Evolutionary conservation across 2,797 vertebrate species (phyloP).

Genomic region (Gorsachius magnificus): DNA sequence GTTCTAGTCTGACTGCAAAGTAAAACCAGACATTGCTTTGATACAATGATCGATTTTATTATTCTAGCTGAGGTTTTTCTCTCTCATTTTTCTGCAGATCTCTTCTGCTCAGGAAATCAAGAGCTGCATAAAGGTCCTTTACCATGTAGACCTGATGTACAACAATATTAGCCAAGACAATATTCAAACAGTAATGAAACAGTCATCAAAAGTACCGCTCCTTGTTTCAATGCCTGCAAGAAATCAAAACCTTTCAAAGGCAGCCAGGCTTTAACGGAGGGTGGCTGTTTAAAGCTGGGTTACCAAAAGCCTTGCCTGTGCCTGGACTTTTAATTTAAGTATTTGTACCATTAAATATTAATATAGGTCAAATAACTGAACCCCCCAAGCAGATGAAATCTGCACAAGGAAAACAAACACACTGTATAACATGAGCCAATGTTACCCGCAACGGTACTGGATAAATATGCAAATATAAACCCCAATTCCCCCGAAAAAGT

Average conservation of each 20-base stretch:
- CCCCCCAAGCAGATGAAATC: slow-evolving; percentile 27
- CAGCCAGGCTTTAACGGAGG: slow-evolving; percentile 16
- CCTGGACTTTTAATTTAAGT: slow-evolving; percentile 55
- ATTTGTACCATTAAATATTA: slow-evolving; percentile 53
- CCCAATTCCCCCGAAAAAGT: neutral
- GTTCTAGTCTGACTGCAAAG: neutral
- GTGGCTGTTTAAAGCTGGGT: neutral
- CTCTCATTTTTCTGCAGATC: neutral
- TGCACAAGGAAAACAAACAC: slow-evolving; percentile 49
- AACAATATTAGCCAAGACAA: neutral
- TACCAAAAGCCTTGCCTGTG: slow-evolving; percentile 42
- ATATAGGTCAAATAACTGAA: slow-evolving; percentile 55
- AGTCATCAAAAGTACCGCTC: neutral
- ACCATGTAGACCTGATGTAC: neutral
- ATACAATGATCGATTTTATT: neutral
- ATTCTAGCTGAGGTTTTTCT: slow-evolving; percentile 17
- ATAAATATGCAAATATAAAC: slow-evolving; percentile 36
- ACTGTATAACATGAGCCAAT: neutral
- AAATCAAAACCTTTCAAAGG: slow-evolving; percentile 16
- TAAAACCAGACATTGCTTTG: neutral
- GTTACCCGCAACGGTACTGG: neutral
- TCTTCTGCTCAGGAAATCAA: neutral
- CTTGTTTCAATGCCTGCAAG: neutral
- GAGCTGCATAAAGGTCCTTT: neutral
- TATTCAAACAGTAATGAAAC: slow-evolving; percentile 1